Percentiles rank a stretch among this genome's conserved stretches.
Conservation (phyloP, 2,797 vertebrate genomes). For the Macrochelys suwanniensis region DNA sequence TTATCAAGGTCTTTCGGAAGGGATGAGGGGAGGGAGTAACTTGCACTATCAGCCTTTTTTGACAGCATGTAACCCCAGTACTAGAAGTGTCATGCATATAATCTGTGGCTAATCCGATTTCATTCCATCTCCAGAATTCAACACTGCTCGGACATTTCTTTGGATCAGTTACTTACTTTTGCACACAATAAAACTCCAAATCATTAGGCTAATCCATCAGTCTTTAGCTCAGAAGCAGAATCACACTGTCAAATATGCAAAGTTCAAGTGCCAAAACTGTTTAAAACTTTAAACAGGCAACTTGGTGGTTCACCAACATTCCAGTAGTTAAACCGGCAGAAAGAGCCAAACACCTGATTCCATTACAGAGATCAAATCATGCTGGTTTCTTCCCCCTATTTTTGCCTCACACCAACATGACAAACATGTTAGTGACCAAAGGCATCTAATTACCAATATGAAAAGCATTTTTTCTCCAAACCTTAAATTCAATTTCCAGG, state of each 20-base stretch:
- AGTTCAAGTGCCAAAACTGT: fast-evolving
- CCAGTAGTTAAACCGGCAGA: background rate
- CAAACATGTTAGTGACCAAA: too few species aligned
- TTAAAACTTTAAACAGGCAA: background rate
- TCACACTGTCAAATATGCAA: background rate
- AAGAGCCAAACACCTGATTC: fast-evolving
- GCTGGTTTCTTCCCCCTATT: background rate
- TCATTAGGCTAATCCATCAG: background rate
- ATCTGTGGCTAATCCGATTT: background rate
- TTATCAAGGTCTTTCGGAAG: background rate
- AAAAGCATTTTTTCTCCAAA: background rate
- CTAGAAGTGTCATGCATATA: background rate
- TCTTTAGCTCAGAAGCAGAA: fast-evolving
- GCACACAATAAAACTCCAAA: background rate
- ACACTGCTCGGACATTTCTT: background rate
- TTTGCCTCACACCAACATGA: background rate
- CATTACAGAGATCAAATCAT: background rate
- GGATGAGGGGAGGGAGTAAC: background rate
- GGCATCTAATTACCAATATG: background rate
- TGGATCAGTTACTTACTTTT: background rate
- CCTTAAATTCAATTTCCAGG: background rate
- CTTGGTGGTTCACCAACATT: background rate
- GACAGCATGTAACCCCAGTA: background rate
- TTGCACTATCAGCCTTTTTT: background rate
- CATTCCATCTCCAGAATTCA: background rate